These are phyloP conservation scores for Leptosomus discolor DNA, from an alignment of 2,113 vertebrate species.

Conservation along the genomic window DNA sequence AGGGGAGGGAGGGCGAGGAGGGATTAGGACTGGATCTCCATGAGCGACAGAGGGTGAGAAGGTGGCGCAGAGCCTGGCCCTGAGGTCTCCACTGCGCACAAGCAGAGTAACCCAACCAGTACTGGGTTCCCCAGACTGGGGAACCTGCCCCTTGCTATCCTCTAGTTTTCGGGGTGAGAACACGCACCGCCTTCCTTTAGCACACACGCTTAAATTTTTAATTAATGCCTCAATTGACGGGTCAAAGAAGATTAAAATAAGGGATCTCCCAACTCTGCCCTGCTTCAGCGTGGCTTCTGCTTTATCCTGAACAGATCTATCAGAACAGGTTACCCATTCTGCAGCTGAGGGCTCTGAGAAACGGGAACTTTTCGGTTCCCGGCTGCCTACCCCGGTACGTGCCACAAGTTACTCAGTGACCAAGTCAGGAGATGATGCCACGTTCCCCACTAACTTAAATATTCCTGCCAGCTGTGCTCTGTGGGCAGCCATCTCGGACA, in stretches of 20 bases:
- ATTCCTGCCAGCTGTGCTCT: background rate
- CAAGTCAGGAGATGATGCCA: background rate
- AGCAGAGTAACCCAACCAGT: background rate
- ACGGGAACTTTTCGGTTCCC: background rate
- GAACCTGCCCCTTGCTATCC: background rate
- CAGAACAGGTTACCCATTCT: too few relatives aligned
- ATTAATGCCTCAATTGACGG: background rate
- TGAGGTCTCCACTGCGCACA: too few relatives aligned
- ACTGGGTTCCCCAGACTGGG: background rate
- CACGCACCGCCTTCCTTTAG: background rate
- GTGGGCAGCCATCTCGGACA: background rate
- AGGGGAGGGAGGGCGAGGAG: background rate
- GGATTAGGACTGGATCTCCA: background rate
- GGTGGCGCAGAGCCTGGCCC: too few relatives aligned
- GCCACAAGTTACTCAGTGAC: background rate
- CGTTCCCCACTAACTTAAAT: background rate
- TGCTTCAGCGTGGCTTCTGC: background rate
- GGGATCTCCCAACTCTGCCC: background rate
- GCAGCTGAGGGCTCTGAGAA: background rate
- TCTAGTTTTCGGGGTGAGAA: background rate
- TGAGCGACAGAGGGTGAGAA: background rate
- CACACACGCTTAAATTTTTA: background rate
- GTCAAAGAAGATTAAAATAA: background rate
- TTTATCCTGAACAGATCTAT: fast-evolving
- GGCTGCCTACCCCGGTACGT: background rate